phyloP scores from a whole-genome alignment of 2,113 vertebrate species.

The Sula dactylatra region DNA sequence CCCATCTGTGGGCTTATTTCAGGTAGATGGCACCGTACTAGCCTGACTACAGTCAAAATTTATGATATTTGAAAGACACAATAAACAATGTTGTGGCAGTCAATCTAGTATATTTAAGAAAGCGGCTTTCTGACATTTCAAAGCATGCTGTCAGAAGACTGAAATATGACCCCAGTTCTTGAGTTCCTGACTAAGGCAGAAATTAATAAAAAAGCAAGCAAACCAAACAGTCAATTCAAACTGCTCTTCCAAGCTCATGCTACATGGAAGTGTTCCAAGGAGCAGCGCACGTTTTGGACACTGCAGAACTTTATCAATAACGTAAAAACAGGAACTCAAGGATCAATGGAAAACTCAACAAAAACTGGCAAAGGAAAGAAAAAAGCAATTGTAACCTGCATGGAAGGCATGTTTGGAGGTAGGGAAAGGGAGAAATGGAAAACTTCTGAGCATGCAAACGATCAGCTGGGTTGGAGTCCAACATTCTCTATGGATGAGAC shows the following conservation, averaged over 20 bases:
- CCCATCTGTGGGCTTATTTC: neutral
- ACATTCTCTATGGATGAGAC: neutral
- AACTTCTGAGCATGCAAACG: neutral
- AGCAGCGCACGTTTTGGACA: neutral
- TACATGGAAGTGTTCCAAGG: neutral
- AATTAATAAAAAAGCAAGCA: neutral
- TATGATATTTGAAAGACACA: neutral
- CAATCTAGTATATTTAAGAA: neutral
- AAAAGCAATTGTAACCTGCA: neutral
- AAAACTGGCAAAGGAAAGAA: neutral
- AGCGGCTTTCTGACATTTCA: neutral
- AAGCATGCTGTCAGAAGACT: neutral
- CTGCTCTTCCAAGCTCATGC: neutral
- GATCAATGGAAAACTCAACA: neutral
- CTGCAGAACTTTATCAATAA: neutral
- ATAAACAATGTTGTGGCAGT: neutral
- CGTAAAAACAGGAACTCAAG: neutral
- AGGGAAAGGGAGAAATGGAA: neutral
- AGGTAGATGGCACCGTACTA: neutral
- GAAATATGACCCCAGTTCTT: neutral
- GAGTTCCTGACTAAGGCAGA: neutral
- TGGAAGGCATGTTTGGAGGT: neutral
- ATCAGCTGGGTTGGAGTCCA: neutral
- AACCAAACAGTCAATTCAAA: neutral
- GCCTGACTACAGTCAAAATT: neutral